Percentiles rank a stretch among this genome's conserved stretches.
phyloP scores from a whole-genome alignment of 1,140 invertebrate species.

The Philotrypesis tridentata region DNA sequence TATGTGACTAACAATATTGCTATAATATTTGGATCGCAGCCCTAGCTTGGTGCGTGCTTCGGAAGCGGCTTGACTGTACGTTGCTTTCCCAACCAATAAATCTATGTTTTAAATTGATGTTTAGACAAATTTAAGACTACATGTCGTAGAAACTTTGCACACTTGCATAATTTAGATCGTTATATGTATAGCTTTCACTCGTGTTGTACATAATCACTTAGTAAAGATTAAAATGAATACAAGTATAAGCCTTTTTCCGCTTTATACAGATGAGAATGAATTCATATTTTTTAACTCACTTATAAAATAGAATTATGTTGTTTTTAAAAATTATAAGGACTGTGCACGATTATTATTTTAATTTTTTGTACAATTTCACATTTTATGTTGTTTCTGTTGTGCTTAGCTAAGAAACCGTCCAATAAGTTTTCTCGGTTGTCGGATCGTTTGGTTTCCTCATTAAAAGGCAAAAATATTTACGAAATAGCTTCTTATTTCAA shows the following conservation, averaged over 20 bases:
- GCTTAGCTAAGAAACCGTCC: constrained; percentile 68
- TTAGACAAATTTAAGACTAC: neutral
- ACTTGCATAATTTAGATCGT: neutral
- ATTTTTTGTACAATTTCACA: constrained; percentile 43
- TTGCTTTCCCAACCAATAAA: constrained; percentile 61
- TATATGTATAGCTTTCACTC: neutral
- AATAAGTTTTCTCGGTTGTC: constrained; percentile 71
- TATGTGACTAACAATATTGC: constrained; percentile 53
- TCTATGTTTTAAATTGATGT: neutral
- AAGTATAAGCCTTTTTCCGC: neutral
- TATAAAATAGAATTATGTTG: constrained; percentile 31
- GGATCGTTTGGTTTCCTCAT: constrained; percentile 71
- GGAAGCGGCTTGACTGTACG: constrained; percentile 92
- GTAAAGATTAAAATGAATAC: neutral
- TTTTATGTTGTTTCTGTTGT: constrained; percentile 62
- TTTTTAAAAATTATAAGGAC: constrained; percentile 20
- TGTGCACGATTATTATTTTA: constrained; percentile 38
- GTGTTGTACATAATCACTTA: neutral
- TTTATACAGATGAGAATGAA: neutral
- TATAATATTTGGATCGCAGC: constrained; percentile 77
- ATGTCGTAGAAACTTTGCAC: neutral
- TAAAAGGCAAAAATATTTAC: constrained; percentile 74
- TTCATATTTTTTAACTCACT: neutral
- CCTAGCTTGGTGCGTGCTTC: constrained; percentile 90
- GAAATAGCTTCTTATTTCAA: constrained; percentile 75